Percentiles rank a stretch among this genome's conserved stretches.
These are phyloP conservation scores for Meloidogyne hapla DNA, from an alignment of 1,140 invertebrate species.

Conservation along the genomic window DNA sequence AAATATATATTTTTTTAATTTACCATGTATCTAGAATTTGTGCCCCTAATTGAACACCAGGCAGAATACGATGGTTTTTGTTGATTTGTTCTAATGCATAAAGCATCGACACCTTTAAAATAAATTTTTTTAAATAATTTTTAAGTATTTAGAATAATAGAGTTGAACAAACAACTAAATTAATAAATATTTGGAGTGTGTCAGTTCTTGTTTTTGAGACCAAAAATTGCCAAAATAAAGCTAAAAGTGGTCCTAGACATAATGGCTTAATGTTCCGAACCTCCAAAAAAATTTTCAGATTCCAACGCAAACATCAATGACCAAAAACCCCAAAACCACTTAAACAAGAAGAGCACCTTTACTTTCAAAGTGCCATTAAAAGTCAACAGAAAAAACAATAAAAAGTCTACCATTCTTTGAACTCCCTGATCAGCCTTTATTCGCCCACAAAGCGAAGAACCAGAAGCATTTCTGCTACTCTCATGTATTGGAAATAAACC, in stretches of 20 bases:
- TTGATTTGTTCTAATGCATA: conserved; percentile 78
- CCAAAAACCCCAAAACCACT: no score
- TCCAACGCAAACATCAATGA: no score
- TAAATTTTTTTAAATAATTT: conserved; percentile 60
- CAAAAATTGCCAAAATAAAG: no score
- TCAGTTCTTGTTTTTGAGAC: no score
- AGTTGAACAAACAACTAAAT: no score
- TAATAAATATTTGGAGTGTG: no score
- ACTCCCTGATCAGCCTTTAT: conserved; percentile 69
- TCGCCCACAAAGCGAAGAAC: conserved; percentile 54
- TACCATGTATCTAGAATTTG: conserved; percentile 77
- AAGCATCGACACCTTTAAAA: conserved; percentile 73
- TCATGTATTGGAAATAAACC: conserved; percentile 77
- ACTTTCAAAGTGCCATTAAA: no score
- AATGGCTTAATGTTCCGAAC: no score
- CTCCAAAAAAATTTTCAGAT: background rate
- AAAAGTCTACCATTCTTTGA: conserved; percentile 69
- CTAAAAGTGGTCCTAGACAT: no score
- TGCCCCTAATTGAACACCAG: conserved; percentile 73
- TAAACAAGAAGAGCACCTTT: no score
- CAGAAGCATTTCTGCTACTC: conserved; percentile 29
- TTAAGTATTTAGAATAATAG: no score
- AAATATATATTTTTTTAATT: conserved; percentile 18
- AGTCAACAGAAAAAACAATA: no score
- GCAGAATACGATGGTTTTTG: conserved; percentile 68